Evolutionary conservation across 1,140 invertebrate genomes (phyloP).

Genomic region (Brachionus angularis): DNA sequence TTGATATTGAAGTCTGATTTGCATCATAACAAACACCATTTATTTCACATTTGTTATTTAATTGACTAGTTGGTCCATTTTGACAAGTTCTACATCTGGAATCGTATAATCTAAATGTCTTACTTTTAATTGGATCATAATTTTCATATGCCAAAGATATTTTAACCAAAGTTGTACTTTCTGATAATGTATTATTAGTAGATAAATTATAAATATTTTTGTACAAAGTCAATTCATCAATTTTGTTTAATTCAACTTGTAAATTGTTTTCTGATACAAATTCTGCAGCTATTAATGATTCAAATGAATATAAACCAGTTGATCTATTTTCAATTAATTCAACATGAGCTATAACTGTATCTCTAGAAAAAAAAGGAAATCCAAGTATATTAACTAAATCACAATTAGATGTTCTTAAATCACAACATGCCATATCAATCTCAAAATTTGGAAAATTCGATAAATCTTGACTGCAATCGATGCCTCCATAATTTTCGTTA

Average conservation of each 20-base stretch:
- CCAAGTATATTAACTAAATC: conserved; percentile 13
- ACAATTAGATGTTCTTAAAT: conserved; percentile 34
- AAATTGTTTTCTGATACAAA: conserved; percentile 12
- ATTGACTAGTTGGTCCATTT: background rate
- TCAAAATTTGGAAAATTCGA: background rate
- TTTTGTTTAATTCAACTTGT: background rate
- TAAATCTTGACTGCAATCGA: conserved; percentile 36
- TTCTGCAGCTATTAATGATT: background rate
- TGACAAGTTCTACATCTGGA: conserved; percentile 10
- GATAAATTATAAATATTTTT: background rate
- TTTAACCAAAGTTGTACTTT: background rate
- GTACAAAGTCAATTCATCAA: background rate
- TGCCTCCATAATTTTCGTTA: background rate
- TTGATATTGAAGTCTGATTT: background rate
- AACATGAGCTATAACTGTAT: conserved; percentile 6
- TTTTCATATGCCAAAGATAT: conserved; percentile 1
- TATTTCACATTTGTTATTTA: conserved; percentile 40
- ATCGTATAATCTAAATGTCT: conserved; percentile 18
- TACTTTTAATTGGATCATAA: background rate
- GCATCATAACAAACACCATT: conserved; percentile 10
- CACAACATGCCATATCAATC: background rate
- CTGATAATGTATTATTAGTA: background rate
- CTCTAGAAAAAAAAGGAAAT: conserved; percentile 8
- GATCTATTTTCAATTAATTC: conserved; percentile 20
- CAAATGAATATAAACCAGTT: background rate